phyloP scores from a whole-genome alignment of 2,113 vertebrate genomes.

The Daphoenositta chrysoptera region DNA sequence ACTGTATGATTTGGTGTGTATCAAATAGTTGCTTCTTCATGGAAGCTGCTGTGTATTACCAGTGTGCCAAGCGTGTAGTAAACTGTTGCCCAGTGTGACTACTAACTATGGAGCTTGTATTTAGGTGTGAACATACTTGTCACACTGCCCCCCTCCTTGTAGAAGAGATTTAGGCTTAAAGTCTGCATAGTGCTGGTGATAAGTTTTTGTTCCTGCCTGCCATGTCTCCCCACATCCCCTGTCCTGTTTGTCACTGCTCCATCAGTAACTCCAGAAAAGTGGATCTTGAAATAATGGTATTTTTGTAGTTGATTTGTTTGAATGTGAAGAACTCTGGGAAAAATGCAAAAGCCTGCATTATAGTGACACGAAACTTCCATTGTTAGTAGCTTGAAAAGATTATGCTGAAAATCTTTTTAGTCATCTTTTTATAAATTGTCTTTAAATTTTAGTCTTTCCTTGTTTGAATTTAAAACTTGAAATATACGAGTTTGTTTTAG shows the following conservation, averaged over 20 bases:
- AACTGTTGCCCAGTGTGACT: background rate
- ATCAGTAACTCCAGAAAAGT: background rate
- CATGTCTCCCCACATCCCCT: background rate
- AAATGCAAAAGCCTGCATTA: background rate
- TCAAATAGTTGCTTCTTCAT: background rate
- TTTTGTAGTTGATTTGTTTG: background rate
- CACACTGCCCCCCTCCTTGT: rapidly evolving
- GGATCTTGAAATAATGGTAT: background rate
- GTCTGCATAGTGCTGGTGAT: background rate
- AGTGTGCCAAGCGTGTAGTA: background rate
- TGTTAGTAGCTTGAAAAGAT: conserved; percentile 20
- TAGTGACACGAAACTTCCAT: background rate
- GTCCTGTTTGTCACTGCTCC: background rate
- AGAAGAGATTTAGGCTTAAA: background rate
- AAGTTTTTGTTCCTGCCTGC: background rate
- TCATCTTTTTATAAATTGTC: background rate
- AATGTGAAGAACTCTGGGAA: background rate
- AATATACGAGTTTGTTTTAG: background rate
- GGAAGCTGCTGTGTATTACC: background rate
- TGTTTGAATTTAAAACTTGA: background rate
- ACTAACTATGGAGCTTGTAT: background rate
- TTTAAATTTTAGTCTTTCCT: conserved; percentile 6
- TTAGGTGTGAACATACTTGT: background rate
- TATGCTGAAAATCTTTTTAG: background rate
- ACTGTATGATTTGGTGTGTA: background rate